Base-by-base conservation (phyloP, 2,797 vertebrate genomes). In the Erithacus rubecula region DNA sequence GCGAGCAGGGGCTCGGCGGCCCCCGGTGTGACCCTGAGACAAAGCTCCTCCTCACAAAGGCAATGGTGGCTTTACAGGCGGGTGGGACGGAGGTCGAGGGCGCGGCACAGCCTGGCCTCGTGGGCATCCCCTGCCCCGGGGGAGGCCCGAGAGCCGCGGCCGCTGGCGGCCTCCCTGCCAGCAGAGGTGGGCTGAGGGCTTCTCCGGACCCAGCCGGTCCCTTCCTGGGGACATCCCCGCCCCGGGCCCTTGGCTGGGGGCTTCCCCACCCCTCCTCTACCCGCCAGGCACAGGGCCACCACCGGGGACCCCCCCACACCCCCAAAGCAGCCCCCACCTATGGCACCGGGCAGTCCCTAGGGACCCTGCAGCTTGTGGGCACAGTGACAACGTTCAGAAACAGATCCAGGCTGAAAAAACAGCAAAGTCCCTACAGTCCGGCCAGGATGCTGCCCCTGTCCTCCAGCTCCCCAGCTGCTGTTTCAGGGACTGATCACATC, bases 51-150 rank as follows among this genome's bases (percentile, higher is more conserved):
- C 97, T 98, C 97, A 97, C 98, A 97, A 97, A 98, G 98, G 98
- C 98, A 98, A 98, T 98, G 98, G 97, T 97, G 98, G 97, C 98
- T 98, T 98, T 98, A 98, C 97, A 98, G 98, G 97, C 96, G 95
- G 97, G 72, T 16, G 84, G 97, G 96, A 97, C 30, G 95, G 95
- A 95, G 93, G 94, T 79, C 37, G 36, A 95, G 93, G 94, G 93
- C 95, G 74, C 94, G 93, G 94, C 93, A 74, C 95, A 90, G 93
- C 93, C 53, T 24, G 86, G 72, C 93, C 92, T 59, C 83, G 30
- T 3, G 62, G 88, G 88, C 90, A 89, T 81, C 89, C 94, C 87
- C 88, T 91, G 92, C 80, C 92, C 95, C 18, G 6, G 77, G 49
- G 75, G 94, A 91, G 95, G 90, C 87, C 70, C 83, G 39, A 86